Percentiles rank a stretch among this genome's conserved stretches.
These are phyloP conservation scores for Otus sunia DNA, from an alignment of 2,113 vertebrate species.

Conservation along the genomic window DNA sequence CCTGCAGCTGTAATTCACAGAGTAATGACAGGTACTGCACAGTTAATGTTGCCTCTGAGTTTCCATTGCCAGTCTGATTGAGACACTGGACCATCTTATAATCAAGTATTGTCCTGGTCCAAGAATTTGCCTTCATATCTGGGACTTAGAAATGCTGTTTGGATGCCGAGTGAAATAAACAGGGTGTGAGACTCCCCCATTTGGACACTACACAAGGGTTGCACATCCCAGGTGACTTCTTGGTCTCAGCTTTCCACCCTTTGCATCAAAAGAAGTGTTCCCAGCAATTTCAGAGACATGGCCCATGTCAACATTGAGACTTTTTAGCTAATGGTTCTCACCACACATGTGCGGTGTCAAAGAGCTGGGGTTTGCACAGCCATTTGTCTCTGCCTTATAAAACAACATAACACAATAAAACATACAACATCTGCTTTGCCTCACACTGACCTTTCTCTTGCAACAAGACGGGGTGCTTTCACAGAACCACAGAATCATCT, in stretches of 20 bases:
- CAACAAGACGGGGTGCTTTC: background rate
- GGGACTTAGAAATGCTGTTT: background rate
- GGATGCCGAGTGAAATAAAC: background rate
- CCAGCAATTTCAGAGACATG: background rate
- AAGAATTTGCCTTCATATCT: background rate
- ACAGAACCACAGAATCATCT: too few species aligned
- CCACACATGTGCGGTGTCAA: background rate
- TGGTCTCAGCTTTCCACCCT: background rate
- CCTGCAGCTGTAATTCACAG: rapidly evolving
- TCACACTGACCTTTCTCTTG: background rate
- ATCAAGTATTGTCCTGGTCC: background rate
- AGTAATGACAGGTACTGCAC: rapidly evolving
- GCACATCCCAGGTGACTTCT: background rate
- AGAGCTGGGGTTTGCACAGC: background rate
- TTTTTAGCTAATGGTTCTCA: background rate
- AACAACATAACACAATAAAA: rapidly evolving
- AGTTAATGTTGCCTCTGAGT: background rate
- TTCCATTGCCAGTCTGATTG: background rate
- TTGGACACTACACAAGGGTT: background rate
- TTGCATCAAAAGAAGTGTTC: background rate
- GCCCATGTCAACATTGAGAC: background rate
- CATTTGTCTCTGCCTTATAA: background rate
- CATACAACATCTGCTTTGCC: background rate
- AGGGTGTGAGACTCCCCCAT: background rate
- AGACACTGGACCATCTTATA: background rate